phyloP scores from a whole-genome alignment of 2,113 vertebrate genomes.

The Meles meles region DNA sequence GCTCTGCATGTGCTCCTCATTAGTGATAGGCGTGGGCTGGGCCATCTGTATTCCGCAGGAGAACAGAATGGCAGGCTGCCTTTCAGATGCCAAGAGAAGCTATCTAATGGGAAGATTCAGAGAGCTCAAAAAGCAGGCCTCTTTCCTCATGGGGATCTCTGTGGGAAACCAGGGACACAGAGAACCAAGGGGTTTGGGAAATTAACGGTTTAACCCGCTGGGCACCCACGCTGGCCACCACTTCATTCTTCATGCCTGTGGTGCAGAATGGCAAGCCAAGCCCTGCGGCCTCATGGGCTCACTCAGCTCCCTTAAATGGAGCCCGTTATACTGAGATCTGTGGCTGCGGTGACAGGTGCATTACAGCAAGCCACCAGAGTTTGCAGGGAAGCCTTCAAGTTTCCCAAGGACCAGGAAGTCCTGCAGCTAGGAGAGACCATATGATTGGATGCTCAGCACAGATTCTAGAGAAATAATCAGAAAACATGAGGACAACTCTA shows the following conservation, averaged over 20 bases:
- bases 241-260: neutral
- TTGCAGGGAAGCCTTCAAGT: neutral
- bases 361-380: neutral
- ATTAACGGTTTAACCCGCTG: neutral
- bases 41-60: conserved; percentile 71
- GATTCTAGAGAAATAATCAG: neutral
- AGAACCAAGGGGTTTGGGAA: conserved; percentile 1
- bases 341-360: neutral
- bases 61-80: conserved; percentile 72
- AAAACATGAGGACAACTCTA: neutral
- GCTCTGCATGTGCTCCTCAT: conserved; percentile 66
- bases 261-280: neutral
- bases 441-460: neutral
- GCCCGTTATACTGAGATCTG: neutral
- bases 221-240: neutral
- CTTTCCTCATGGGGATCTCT: conserved; percentile 31
- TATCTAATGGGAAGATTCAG: conserved; percentile 60
- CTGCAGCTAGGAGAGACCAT: neutral
- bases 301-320: neutral
- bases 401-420: neutral
- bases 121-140: conserved; percentile 49
- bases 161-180: neutral
- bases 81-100: conserved; percentile 69
- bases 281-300: neutral
- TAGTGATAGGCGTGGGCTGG: conserved; percentile 66